Evolutionary conservation across 2,113 vertebrate species (phyloP).

Genomic region (Hippocampus zosterae): DNA sequence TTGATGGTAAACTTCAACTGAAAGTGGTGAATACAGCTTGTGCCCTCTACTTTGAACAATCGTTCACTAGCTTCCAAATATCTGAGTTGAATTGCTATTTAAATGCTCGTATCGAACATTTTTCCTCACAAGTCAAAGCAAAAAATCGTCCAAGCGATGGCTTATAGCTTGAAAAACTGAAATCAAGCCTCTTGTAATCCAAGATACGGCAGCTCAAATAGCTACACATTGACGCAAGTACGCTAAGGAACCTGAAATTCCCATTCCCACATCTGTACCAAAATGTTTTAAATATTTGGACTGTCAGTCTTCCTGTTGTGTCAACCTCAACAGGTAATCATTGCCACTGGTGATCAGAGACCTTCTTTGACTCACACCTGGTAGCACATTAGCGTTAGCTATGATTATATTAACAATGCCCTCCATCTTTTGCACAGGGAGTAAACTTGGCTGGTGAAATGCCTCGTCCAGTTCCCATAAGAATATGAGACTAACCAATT

Average conservation of each 20-base stretch:
- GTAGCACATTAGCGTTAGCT: conserved; percentile 7
- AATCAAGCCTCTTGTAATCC: neutral
- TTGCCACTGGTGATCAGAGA: neutral
- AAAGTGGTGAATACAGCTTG: no score
- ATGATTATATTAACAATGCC: neutral
- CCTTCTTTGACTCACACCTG: neutral
- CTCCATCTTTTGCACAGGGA: conserved; percentile 2
- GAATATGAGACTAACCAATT: conserved; percentile 65
- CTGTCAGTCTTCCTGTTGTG: neutral
- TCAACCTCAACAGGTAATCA: neutral
- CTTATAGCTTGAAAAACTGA: neutral
- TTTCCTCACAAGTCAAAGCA: neutral
- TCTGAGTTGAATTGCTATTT: no score
- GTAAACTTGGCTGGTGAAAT: conserved; percentile 51
- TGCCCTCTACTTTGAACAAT: no score
- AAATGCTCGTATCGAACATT: no score
- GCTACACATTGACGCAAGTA: neutral
- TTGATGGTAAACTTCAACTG: no score
- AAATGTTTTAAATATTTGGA: neutral
- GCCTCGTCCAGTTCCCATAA: conserved; percentile 49
- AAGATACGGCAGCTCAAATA: neutral
- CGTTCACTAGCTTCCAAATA: no score
- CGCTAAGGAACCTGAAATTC: neutral
- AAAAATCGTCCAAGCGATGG: neutral
- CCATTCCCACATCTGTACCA: neutral